Evolutionary conservation across 2,888 invertebrate genomes (phyloP), one percentile per base, ranked within the genome.

Genomic region (Epicampocera succincta): DNA sequence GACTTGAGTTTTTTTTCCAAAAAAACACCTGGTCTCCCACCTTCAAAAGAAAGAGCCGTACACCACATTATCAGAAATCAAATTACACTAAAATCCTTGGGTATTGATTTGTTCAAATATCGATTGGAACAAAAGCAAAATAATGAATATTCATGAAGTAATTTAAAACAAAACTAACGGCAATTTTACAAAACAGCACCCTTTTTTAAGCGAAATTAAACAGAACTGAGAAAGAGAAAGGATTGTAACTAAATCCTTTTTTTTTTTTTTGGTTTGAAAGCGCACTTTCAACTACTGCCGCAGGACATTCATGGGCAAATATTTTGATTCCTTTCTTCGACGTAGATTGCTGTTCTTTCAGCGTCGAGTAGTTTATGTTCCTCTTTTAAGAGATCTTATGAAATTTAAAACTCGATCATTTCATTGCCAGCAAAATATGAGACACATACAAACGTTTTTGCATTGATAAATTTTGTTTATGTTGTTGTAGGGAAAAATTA

Each of bases 241-340:
- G 83, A 84, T 84, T 85, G 84, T 84, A 85, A 85, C 80, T 84
- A 84, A 85, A 85, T 84, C 83, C 84, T 77, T 83, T 78, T 63
- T 65, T 19, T 54, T 13, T 8, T 12, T 17, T 19, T 46, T 15
- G 13, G 2, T n/a, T 13, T 40, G 11, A 17, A 15, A 42, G 19
- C 11, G 29, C 54, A 46, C 56, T 65, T 65, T 58, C 40, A 52
- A 72, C n/a, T 52, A 44, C 21, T 48, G 54, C 19, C 65, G 44
- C 69, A 71, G 60, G 65, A 66, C 52, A 72, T 19, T 17, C n/a
- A 46, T 17, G 17, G 5, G 3, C 19, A 17, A 46, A 56, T 17
- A 11, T 19, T 33, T 38, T 29, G 71, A 52, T 72, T 63, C 3
- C n/a, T 66, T 44, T 44, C 60, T 50, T 13, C 38, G 17, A 68